Evolutionary conservation across 2,888 invertebrate species (phyloP), one percentile per base, ranked within the genome.

Genomic region (Geophilus truncorum): DNA sequence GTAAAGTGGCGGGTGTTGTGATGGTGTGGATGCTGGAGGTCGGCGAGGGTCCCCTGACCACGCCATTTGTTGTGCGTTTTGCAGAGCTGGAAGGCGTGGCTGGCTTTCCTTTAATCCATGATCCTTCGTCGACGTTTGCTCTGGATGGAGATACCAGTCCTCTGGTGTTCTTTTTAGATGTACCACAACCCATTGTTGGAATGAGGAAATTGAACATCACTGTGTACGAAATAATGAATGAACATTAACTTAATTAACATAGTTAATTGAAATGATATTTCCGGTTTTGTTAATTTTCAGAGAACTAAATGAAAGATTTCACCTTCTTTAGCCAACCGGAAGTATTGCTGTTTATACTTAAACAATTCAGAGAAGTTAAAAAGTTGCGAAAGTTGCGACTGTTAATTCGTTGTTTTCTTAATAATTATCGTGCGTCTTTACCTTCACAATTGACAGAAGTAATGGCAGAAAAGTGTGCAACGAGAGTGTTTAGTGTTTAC

Each of bases 101-200:
- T 21, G 1, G 18, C 18, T 76, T 25, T 4, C 9, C 6, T 32
- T n/a, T 32, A n/a, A 32, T 9, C 76, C 28, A 76, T 9, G 76
- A n/a, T 4, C 76, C 18, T 7, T 32, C 30, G 3, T 76, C 76
- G 5, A 21, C 4, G 10, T 30, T 36, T 1, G 10, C 1, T 30
- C 15, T 77, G 4, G 77, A 32, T 3, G 77, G 77, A 4, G 77
- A n/a, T 18, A 77, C 36, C 2, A 18, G 36, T 77, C 77, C 34
- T 10, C 32, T 77, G n/a, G 0, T 62, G 1, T 62, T 62, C 62
- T 62, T 77, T 77, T 77, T 77, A 1, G 34, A 34, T 21, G 32
- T 77, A 21, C 77, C 77, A 77, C 77, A 77, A 18, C 77, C 77
- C 77, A 77, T 77, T 9, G 77, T 77, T 36, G 36, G 32, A 32